Conservation (phyloP, 2,797 vertebrate species). For the Argentina silus region DNA sequence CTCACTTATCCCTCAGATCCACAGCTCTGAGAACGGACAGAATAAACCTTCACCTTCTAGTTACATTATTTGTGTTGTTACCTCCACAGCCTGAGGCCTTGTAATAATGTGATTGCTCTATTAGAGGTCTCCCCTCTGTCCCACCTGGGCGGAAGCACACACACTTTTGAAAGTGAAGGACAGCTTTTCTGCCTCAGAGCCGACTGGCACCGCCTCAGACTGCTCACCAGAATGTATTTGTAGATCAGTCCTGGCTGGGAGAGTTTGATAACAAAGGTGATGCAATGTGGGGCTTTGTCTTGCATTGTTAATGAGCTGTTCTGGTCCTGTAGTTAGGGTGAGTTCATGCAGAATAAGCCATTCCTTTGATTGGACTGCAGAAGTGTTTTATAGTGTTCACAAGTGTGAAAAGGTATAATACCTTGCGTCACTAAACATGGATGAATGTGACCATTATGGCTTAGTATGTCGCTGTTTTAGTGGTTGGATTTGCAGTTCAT, state of each 20-base stretch:
- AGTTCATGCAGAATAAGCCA: neutral
- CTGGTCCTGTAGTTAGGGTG: neutral
- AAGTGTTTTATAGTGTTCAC: too few species aligned
- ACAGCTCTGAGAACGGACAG: neutral
- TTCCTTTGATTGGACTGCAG: neutral
- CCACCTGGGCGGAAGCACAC: neutral
- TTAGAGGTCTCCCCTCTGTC: too few species aligned
- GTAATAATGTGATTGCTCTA: neutral
- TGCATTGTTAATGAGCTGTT: too few species aligned
- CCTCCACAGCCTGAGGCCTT: slow-evolving; percentile 3
- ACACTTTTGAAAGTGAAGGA: neutral
- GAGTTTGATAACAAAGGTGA: slow-evolving; percentile 16
- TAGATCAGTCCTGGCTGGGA: slow-evolving; percentile 5
- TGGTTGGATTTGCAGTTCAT: too few species aligned
- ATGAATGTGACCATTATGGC: neutral
- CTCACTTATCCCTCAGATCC: neutral
- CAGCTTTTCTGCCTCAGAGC: neutral
- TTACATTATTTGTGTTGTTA: neutral
- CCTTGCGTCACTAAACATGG: neutral
- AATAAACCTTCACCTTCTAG: neutral
- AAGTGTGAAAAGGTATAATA: neutral
- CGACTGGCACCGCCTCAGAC: neutral
- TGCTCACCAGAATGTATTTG: slow-evolving; percentile 5
- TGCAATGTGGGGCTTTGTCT: neutral
- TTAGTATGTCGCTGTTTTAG: too few species aligned